Evolutionary conservation across 92 coral and sea anemone species (phyloP), one percentile per base, ranked within the genome.

Genomic region (Epizoanthus illoricatus): DNA sequence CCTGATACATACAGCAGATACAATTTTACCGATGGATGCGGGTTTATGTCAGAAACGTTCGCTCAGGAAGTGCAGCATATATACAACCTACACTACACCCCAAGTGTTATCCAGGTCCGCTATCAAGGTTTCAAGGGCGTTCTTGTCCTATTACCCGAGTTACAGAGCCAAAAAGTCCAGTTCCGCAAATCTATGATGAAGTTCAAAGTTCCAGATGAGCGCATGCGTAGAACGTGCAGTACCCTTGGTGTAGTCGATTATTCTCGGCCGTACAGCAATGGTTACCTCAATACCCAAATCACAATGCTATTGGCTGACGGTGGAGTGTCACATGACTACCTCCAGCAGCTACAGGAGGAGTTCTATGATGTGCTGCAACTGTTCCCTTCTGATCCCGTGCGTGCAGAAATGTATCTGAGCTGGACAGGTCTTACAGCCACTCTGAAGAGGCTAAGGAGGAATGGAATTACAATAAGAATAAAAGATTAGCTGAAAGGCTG

Each of bases 141-240:
- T 33, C 87, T 95, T 55, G 84, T 92, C 64, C 74, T 91, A 57
- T 85, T 86, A 42, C 94, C 88, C 4, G 90, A 87, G 19, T 65
- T 93, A 55, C 71, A 28, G 24, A 75, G 56, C 39, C 88, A 71
- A 54, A 88, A 93, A 71, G 90, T 95, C 5, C 91, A 89, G 59
- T 91, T 95, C 80, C 88, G 98, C 45, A 87, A 95, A 76, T 95
- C 98, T n/a, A 95, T 95, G 98, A 85, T 80, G 78, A 95, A 91
- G 87, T 95, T 95, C 73, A 59, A 62, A 13, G 84, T 95, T 39
- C 88, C 94, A 33, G 98, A 88, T 79, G 85, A 88, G 73, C 89
- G 83, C 54, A 71, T 91, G 81, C 94, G 97, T 41, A 49, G 74
- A n/a, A 81, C 79, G 49, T 86, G 91, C 33, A 84, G 69, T 45